Evolutionary conservation across 2,888 invertebrate genomes (phyloP), one percentile per base, ranked within the genome.

Genomic region (Luffia ferchaultella): DNA sequence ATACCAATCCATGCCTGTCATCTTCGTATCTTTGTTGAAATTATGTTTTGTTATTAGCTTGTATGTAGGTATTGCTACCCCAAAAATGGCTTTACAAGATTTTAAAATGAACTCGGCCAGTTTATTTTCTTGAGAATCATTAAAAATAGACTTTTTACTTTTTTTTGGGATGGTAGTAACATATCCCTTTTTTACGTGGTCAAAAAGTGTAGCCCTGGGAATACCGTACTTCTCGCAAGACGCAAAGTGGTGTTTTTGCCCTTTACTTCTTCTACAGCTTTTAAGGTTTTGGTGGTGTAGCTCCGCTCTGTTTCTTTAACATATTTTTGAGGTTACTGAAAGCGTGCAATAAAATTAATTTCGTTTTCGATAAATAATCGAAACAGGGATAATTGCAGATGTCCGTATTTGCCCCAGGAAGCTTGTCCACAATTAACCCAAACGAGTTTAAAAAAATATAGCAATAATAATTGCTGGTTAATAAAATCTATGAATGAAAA

Each of bases 1-100:
- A 53, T 54, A 59, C 56, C 55, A 57, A 51, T 55, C 58, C 40
- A 53, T 53, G 5, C 55, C 58, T 49, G 55, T 54, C 50, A 57
- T 55, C 46, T 42, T 7, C 1, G 52, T 54, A 44, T 54, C 46
- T 54, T 54, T 56, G 49, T 56, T 54, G 49, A 57, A 58, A 44
- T 54, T 44, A 51, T 58, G 44, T 54, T 50, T 46, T 50, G 58
- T 54, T 42, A 57, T 55, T 48, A 57, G 57, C 49, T 54, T 49
- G n/a, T 55, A 30, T 1, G 51, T 53, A 40, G 50, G 48, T 19
- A 53, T 54, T 48, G 55, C 56, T 53, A 57, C 48, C 20, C 53
- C 54, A 53, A 53, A 52, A 18, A 51, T 53, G n/a, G 46, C 45
- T 44, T 50, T 53, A 9, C 54, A 50, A 12, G 51, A 54, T 40